A percentile compares a stretch with the other conserved stretches of the same genome.
phyloP scores from a whole-genome alignment of 2,888 invertebrate genomes.

The Parthenolecanium corni region DNA sequence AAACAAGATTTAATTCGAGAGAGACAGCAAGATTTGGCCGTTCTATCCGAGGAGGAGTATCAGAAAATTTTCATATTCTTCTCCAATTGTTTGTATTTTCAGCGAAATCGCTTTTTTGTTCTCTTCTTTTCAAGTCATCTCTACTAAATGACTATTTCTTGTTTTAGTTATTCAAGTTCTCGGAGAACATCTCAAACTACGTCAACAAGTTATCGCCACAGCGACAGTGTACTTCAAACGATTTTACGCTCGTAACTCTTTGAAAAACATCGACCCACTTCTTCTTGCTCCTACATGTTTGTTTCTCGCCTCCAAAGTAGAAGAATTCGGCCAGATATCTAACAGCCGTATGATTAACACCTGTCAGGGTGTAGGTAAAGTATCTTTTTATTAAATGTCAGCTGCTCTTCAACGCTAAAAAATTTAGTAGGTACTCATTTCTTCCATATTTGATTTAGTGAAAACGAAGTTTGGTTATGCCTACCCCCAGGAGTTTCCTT shows the following conservation, averaged over 20 bases:
- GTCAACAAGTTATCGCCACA: slow-evolving; percentile 97
- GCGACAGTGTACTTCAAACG: slow-evolving; percentile 97
- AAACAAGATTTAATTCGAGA: slow-evolving; percentile 89
- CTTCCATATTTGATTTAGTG: slow-evolving; percentile 44
- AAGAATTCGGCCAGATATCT: slow-evolving; percentile 98
- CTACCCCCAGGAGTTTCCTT: slow-evolving; percentile 83
- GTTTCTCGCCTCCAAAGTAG: slow-evolving; percentile 95
- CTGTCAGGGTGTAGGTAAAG: slow-evolving; percentile 85
- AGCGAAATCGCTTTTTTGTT: too few species aligned
- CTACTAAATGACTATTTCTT: not conserved
- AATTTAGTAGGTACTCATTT: not conserved
- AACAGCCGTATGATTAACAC: slow-evolving; percentile 88
- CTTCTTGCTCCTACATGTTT: slow-evolving; percentile 93
- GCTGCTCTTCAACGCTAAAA: not conserved
- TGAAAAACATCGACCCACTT: slow-evolving; percentile 94
- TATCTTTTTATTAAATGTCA: not conserved
- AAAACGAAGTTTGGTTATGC: slow-evolving; percentile 91
- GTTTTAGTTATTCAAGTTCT: slow-evolving; percentile 67
- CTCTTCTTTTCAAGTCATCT: not conserved
- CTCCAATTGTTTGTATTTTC: slow-evolving; percentile 61
- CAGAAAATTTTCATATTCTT: slow-evolving; percentile 98
- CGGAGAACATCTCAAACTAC: slow-evolving; percentile 86
- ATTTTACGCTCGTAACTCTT: slow-evolving; percentile 89
- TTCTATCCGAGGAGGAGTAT: slow-evolving; percentile 89
- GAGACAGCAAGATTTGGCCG: slow-evolving; percentile 76